Base-by-base conservation (phyloP, 2,797 vertebrate genomes). In the Somateria mollissima region DNA sequence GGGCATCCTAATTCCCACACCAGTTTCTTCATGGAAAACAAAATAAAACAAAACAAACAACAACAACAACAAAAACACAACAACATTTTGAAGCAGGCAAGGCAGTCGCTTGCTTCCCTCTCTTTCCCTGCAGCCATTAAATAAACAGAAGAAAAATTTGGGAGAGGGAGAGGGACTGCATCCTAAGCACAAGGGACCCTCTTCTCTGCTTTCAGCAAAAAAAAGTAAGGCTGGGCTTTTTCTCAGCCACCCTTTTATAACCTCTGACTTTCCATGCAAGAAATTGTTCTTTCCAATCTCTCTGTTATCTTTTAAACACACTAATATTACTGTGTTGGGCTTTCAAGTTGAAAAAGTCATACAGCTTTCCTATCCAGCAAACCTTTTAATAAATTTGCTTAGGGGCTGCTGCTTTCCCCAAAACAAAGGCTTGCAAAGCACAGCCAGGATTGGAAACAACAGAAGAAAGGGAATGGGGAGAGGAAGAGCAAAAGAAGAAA, bases 391-490 rank as follows among this genome's bases (percentile, higher is more conserved):
- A 65, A 24, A 27, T 84, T 83, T 17, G 36, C 41, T 56, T 79
- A 62, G 14, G 72, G 41, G 53, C 43, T 75, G 24, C 62, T 71
- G 15, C 64, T 89, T 85, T 70, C 76, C 34, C 53, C 21, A 72
- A 37, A 65, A 30, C 36, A 76, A 83, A 84, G 53, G 9, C 27
- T 89, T 47, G 36, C 41, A 37, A 32, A 69, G 43, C 28, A 37
- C 25, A 56, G 70, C 34, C 2, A 5, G 13, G 37, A 70, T 2
- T 30, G 47, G 56, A 70, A 60, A 74, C 19, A 18, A 66, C 2
- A 3, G 32, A 16, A 56, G 28, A 58, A 65, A 25, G 39, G 34
- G 39, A 94, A 57, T 0, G 0, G 51, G 14, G 4, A 1, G 7
- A 12, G 45, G 25, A 86, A 62, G 30, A 47, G 24, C 39, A 43